phyloP scores from a whole-genome alignment of 2,797 vertebrate species.

The Octomys mimax region DNA sequence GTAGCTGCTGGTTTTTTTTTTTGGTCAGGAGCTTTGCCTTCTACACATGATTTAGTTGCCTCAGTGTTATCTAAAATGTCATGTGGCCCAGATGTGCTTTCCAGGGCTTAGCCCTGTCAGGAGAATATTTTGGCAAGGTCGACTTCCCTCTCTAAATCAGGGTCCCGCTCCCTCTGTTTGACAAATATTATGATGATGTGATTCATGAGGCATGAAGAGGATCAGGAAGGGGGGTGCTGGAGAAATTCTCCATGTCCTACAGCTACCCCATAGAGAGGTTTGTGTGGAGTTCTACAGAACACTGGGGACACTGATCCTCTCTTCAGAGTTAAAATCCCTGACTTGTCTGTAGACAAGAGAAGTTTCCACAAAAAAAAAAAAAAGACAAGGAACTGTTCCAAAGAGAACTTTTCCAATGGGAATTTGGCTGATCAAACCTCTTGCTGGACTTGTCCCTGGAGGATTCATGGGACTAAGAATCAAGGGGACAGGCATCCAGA shows the following conservation, averaged over 20 bases:
- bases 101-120: neutral
- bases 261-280: neutral
- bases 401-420: constrained; percentile 47
- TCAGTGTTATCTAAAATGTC: neutral
- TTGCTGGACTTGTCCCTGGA: constrained; percentile 68
- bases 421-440: constrained; percentile 65
- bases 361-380: neutral
- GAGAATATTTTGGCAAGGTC: neutral
- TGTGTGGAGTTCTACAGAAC: neutral
- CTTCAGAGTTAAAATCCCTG: constrained; percentile 8
- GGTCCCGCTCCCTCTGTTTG: neutral
- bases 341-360: neutral
- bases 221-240: neutral
- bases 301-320: neutral
- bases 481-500: constrained; percentile 73
- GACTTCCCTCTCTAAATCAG: neutral
- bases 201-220: neutral
- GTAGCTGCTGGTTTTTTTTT: neutral
- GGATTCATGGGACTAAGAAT: constrained; percentile 71
- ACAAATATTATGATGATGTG: neutral
- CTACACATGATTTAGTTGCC: neutral
- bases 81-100: neutral
- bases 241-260: neutral
- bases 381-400: neutral
- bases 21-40: neutral